phyloP scores from a whole-genome alignment of 2,113 vertebrate species.

The Geococcyx californianus region DNA sequence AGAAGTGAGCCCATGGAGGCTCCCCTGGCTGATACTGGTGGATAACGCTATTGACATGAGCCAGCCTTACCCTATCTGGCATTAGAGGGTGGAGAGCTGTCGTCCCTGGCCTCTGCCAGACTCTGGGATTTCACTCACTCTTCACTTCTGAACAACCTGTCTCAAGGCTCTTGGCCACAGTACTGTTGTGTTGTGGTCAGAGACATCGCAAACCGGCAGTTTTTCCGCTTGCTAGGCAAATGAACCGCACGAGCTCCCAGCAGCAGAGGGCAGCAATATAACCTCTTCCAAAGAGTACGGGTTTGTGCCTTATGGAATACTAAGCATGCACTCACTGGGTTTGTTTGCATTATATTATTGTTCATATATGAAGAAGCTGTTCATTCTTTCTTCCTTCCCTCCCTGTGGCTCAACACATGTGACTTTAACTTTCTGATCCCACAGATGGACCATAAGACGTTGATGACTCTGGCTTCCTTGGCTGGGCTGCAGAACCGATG shows the following conservation, averaged over 20 bases:
- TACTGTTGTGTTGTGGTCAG: background rate
- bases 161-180: background rate
- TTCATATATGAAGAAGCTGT: background rate
- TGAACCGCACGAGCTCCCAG: background rate
- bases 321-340: background rate
- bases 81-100: background rate
- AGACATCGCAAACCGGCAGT: background rate
- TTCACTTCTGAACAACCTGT: rapidly evolving
- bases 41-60: rapidly evolving
- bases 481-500: rapidly evolving
- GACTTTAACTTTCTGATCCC: background rate
- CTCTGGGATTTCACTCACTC: background rate
- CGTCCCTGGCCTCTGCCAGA: rapidly evolving
- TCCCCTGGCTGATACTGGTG: background rate
- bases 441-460: background rate
- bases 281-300: background rate
- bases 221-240: background rate
- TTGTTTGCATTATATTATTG: background rate
- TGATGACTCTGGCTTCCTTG: background rate
- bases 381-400: background rate
- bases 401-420: background rate
- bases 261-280: constrained; percentile 33
- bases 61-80: rapidly evolving
- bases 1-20: background rate
- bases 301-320: background rate